phyloP scores from a whole-genome alignment of 2,888 invertebrate genomes.

The Thereva nobilitata region DNA sequence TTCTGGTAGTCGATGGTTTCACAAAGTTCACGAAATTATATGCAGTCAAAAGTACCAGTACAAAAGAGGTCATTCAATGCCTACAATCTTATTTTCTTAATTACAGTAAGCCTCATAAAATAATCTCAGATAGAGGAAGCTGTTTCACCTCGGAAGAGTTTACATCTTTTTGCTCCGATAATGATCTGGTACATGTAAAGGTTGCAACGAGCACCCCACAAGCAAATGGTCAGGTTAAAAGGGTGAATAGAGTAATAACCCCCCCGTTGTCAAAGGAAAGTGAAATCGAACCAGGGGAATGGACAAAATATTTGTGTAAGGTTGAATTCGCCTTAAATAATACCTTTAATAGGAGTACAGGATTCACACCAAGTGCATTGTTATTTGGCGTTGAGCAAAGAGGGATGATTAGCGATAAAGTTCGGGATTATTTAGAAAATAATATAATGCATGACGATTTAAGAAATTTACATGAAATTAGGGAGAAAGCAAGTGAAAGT shows the following conservation, averaged over 20 bases:
- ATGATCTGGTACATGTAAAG: background rate
- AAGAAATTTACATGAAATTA: too few relatives aligned
- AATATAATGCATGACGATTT: too few relatives aligned
- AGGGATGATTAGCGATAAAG: conserved; percentile 23
- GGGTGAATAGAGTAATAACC: conserved; percentile 7
- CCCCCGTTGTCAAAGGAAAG: background rate
- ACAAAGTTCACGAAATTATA: conserved; percentile 1
- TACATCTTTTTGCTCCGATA: background rate
- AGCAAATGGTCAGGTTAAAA: conserved; percentile 19
- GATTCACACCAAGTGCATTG: conserved; percentile 45
- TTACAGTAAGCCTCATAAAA: conserved; percentile 5
- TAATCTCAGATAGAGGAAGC: conserved; percentile 31
- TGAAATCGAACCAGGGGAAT: too few relatives aligned
- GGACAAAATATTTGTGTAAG: conserved; percentile 21
- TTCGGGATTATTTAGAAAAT: too few relatives aligned
- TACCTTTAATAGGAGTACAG: conserved; percentile 44
- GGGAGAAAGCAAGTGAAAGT: too few relatives aligned
- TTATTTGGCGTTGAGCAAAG: conserved; percentile 47
- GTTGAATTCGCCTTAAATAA: conserved; percentile 47
- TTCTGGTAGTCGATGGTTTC: conserved; percentile 8
- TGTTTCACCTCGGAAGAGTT: conserved; percentile 25
- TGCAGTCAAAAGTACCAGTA: background rate
- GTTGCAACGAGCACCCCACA: conserved; percentile 10
- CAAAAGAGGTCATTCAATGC: conserved; percentile 1
- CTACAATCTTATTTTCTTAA: background rate